Evolutionary conservation across 2,113 vertebrate genomes (phyloP).

Genomic region (Rhinichthys klamathensis): DNA sequence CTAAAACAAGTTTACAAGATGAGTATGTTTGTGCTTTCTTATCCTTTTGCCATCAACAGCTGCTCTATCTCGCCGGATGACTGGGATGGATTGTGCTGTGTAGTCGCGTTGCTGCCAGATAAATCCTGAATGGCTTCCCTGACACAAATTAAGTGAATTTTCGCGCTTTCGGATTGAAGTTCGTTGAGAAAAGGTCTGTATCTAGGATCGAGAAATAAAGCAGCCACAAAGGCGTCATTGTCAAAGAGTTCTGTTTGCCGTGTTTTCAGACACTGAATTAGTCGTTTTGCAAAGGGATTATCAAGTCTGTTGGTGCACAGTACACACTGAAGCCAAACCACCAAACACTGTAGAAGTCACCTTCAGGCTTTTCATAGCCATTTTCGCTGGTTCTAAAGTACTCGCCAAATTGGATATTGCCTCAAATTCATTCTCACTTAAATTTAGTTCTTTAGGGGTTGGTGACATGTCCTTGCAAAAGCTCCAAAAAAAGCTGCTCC

Average conservation of each 20-base stretch:
- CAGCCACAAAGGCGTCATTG: background rate
- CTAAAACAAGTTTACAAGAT: background rate
- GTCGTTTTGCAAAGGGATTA: no score
- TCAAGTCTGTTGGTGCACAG: no score
- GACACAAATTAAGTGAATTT: background rate
- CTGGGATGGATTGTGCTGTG: background rate
- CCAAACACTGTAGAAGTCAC: no score
- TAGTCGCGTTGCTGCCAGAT: background rate
- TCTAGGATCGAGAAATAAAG: background rate
- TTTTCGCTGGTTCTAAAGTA: no score
- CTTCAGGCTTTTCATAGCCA: no score
- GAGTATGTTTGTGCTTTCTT: background rate
- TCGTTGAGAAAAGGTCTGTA: background rate
- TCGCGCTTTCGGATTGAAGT: background rate
- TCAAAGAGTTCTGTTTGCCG: background rate
- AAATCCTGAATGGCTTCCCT: background rate
- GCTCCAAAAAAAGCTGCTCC: no score
- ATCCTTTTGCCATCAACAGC: background rate
- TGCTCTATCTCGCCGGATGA: background rate
- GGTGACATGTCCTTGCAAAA: no score
- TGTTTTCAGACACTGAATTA: background rate
- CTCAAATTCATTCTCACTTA: no score
- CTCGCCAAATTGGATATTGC: no score
- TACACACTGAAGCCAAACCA: no score
- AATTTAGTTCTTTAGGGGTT: no score